Base-by-base conservation (phyloP, 2,797 vertebrate species). In the Carduelis carduelis region DNA sequence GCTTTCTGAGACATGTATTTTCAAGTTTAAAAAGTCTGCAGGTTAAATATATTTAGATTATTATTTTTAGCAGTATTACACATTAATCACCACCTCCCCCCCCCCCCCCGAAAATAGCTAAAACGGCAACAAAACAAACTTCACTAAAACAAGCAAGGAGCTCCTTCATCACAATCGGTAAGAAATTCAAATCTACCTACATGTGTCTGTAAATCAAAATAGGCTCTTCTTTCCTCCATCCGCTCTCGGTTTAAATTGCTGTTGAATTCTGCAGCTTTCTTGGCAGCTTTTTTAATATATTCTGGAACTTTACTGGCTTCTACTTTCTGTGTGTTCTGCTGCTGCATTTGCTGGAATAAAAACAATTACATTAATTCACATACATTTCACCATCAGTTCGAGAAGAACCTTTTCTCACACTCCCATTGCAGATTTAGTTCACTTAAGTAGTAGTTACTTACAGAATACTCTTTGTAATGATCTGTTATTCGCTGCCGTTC, bases 281-380 rank as follows among this genome's bases (percentile, higher is more conserved):
- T 99, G 61, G 99, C 99, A 70, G 99, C 99, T 96, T 99, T 99
- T 98, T 99, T 99, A 55, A 99, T 99, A 83, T 99, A 99, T 94
- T 99, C 99, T 3, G 99, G 99, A 85, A 99, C 99, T 98, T 99
- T 99, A 97, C 99, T 99, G 93, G 99, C 99, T 97, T 99, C 99
- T 22, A 99, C 99, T 94, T 99, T 99, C 97, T 99, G 99, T 41
- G 99, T 99, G 74, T 98, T 99, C 97, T 99, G 99, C 79, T 99
- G 99, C 77, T 99, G 99, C 99, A 99, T 99, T 99, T 99, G 99
- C 99, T 99, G 93, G 49, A 98, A 98, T 69, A 87, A 81, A 84
- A 94, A 37, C 12, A 78, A 26, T n/a, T 32, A 30, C 16, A 70
- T 89, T 66, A 94, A 66, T 80, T 91, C 30, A 22, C 22, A 84